phyloP scores from a whole-genome alignment of 2,113 vertebrate species.

The Pluvialis apricaria region DNA sequence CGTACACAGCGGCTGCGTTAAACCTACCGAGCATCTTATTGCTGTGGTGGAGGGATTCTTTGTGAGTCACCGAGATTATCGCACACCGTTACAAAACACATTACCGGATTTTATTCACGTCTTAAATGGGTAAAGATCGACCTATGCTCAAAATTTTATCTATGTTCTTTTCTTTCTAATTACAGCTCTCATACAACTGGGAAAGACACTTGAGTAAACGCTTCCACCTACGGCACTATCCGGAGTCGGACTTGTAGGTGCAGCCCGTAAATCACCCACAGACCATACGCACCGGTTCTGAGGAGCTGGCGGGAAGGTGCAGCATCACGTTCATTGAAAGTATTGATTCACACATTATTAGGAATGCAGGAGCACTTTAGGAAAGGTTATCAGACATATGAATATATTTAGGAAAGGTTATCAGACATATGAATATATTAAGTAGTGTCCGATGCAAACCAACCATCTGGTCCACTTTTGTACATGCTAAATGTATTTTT shows the following conservation, averaged over 20 bases:
- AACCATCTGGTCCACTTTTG: background rate
- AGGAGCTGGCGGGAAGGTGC: background rate
- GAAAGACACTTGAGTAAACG: background rate
- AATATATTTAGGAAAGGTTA: background rate
- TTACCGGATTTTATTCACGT: background rate
- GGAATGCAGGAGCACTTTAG: background rate
- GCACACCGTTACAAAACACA: fast-evolving
- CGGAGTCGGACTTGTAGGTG: background rate
- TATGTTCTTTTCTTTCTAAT: background rate
- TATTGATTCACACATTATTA: background rate
- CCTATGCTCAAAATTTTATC: background rate
- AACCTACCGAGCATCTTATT: fast-evolving
- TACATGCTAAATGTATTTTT: background rate
- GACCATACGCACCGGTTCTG: background rate
- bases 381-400: background rate
- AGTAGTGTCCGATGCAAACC: background rate
- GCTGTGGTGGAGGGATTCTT: too few species aligned
- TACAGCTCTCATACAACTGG: fast-evolving
- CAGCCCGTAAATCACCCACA: fast-evolving
- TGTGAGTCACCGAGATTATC: background rate
- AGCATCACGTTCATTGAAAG: background rate
- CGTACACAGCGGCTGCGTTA: fast-evolving
- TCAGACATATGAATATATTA: background rate
- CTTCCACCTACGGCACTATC: fast-evolving
- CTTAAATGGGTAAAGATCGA: too few species aligned